Base-by-base conservation (phyloP, 1,140 invertebrate genomes). In the Himalopsyche phryganea region DNA sequence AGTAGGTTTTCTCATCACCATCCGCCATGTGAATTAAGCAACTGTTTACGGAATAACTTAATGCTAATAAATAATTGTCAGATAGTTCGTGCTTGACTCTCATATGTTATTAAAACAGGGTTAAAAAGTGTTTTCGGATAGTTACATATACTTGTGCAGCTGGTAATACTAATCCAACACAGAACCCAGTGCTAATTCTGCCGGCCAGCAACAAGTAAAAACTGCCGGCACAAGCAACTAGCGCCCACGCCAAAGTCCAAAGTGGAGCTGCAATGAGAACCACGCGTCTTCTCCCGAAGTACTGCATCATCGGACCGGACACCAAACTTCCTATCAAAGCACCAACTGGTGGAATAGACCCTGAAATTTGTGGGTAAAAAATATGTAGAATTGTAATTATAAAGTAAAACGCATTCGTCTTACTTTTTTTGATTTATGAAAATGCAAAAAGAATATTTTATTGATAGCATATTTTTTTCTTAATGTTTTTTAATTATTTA, bases 71-170 rank as follows among this genome's bases (percentile, higher is more conserved):
- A 10, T 10, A 6, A 33, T 44, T 14, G 10, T 35, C 50, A n/a
- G n/a, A n/a, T n/a, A n/a, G n/a, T n/a, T n/a, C n/a, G n/a, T n/a
- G n/a, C n/a, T n/a, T n/a, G n/a, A n/a, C n/a, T n/a, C n/a, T n/a
- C n/a, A n/a, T n/a, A n/a, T n/a, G n/a, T n/a, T n/a, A n/a, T n/a
- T n/a, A n/a, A n/a, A n/a, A n/a, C n/a, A n/a, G n/a, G n/a, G n/a
- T n/a, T n/a, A n/a, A n/a, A n/a, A n/a, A n/a, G n/a, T n/a, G n/a
- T n/a, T n/a, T n/a, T n/a, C n/a, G n/a, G n/a, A n/a, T n/a, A 73
- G 77, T 76, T 67, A 87, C 79, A 66, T 87, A 88, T 61, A 87
- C 78, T 65, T 85, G 84, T 11, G 76, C 76, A 10, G 80, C 76
- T 2, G 85, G 82, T 7, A 81, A 74, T 0, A 79, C 73, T 38